Evolutionary conservation across 2,888 invertebrate genomes (phyloP).

Genomic region (Himalopsyche japonica): DNA sequence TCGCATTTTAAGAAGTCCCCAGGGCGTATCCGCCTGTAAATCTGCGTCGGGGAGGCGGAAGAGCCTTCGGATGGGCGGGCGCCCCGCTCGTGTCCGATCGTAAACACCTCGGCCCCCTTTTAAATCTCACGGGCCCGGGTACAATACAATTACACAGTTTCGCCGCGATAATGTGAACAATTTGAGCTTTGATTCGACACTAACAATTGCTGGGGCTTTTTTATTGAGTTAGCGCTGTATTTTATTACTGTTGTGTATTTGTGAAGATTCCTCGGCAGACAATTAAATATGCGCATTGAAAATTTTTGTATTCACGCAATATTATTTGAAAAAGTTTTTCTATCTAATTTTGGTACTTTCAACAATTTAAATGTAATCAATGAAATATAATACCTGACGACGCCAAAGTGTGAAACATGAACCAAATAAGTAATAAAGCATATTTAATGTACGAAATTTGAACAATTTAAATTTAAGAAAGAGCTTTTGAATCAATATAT

Average conservation of each 20-base stretch:
- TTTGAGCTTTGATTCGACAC: neutral
- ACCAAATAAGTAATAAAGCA: no score
- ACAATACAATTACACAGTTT: neutral
- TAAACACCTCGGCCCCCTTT: slow-evolving; percentile 12
- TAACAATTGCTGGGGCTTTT: neutral
- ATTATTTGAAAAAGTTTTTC: neutral
- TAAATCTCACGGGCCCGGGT: neutral
- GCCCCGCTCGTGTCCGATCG: slow-evolving; percentile 11
- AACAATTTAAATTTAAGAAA: no score
- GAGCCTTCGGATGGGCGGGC: neutral
- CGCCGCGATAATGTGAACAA: neutral
- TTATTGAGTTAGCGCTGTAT: neutral
- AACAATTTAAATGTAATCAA: no score
- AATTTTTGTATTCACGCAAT: neutral
- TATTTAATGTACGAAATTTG: no score
- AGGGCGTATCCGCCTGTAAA: slow-evolving; percentile 9
- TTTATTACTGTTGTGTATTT: neutral
- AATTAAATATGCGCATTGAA: neutral
- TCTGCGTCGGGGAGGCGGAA: neutral
- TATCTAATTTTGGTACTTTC: no score
- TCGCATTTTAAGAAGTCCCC: slow-evolving; percentile 17
- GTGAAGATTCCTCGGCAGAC: neutral
- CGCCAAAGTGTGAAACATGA: no score
- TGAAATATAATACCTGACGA: no score
- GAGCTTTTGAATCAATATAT: no score